Evolutionary conservation across 2,797 vertebrate species (phyloP).

Genomic region (Podargus strigoides): DNA sequence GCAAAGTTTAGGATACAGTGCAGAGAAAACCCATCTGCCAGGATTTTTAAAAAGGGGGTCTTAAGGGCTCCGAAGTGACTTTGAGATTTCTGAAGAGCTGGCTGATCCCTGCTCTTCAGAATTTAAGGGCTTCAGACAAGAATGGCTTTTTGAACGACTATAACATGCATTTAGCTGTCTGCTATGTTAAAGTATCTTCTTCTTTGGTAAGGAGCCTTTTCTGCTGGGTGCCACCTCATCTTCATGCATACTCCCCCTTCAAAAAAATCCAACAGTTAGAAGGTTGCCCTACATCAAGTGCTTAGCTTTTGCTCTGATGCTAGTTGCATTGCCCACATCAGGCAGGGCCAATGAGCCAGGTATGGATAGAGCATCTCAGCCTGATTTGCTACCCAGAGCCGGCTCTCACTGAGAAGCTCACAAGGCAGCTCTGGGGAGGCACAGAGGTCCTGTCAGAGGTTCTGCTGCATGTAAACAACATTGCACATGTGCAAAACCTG

Average conservation of each 20-base stretch:
- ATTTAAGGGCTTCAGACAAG: not conserved
- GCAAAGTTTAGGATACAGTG: not conserved
- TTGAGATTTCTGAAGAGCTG: not conserved
- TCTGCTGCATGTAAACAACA: rapidly evolving
- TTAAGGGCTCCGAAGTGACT: not conserved
- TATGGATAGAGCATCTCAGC: not conserved
- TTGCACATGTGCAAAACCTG: not conserved
- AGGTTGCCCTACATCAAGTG: not conserved
- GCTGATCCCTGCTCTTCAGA: not conserved
- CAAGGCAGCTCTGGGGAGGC: rapidly evolving
- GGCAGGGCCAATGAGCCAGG: not conserved
- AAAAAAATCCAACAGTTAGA: rapidly evolving
- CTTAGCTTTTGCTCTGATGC: not conserved
- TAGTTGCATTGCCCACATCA: not conserved
- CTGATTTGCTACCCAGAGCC: not conserved
- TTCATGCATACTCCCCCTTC: rapidly evolving
- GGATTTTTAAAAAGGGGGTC: not conserved
- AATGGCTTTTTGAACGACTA: not conserved
- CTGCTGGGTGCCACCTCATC: not conserved
- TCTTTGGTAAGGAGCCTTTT: not conserved
- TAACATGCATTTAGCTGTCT: not conserved
- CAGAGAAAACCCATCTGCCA: not conserved
- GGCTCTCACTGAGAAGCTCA: rapidly evolving
- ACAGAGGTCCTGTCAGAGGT: not conserved
- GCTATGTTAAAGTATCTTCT: not conserved